phyloP scores from a whole-genome alignment of 2,888 invertebrate genomes.

The Tetrapedia diversipes region DNA sequence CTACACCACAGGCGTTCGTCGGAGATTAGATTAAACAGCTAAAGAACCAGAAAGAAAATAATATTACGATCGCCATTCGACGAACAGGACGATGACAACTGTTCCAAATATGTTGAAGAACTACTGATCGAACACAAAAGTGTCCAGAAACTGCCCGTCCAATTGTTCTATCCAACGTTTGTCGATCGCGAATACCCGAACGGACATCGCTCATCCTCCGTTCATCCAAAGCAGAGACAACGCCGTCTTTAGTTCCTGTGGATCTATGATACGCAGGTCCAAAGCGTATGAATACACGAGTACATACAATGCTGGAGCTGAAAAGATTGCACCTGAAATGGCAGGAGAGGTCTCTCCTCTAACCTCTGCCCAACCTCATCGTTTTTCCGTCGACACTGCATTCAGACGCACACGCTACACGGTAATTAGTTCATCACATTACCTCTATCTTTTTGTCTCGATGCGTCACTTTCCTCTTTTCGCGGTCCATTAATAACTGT shows the following conservation, averaged over 20 bases:
- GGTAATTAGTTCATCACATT: too few species aligned
- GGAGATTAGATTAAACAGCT: conserved; percentile 27
- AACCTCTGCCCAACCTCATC: too few species aligned
- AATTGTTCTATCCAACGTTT: background rate
- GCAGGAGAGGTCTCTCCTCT: too few species aligned
- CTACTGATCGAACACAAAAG: background rate
- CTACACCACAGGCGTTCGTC: conserved; percentile 22
- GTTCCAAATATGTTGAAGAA: background rate
- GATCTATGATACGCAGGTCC: background rate
- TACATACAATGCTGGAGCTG: too few species aligned
- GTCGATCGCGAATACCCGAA: background rate
- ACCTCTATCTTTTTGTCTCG: too few species aligned
- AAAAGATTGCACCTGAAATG: too few species aligned
- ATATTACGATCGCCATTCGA: conserved; percentile 13
- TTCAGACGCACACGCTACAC: too few species aligned
- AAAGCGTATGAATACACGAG: background rate
- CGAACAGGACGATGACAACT: background rate
- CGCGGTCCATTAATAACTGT: too few species aligned
- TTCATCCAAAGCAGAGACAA: background rate
- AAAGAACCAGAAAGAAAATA: conserved; percentile 40
- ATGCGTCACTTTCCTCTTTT: too few species aligned
- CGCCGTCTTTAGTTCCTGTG: too few species aligned
- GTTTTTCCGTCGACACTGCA: too few species aligned
- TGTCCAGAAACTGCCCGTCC: background rate
- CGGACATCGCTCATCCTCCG: background rate